Conservation (phyloP, 1,140 invertebrate genomes). For the Aphelinus atriplicis region DNA sequence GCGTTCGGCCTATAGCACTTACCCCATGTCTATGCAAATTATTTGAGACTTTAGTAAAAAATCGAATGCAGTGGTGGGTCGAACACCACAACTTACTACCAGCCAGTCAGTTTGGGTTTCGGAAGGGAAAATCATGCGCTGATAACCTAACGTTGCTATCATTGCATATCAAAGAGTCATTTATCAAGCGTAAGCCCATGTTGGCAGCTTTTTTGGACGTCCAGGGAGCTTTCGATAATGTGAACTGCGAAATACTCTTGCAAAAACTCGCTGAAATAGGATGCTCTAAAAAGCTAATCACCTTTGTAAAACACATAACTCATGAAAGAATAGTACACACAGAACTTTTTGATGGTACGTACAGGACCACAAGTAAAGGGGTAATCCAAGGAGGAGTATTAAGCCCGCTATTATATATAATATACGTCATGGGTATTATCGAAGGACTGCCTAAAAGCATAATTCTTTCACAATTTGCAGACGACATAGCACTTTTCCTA, state of each 20-base stretch:
- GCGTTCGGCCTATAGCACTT: conserved; percentile 12
- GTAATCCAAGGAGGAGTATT: not conserved
- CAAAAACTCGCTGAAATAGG: conserved; percentile 28
- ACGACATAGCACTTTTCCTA: conserved; percentile 37
- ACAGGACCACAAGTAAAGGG: conserved; percentile 23
- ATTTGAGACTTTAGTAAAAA: conserved; percentile 30
- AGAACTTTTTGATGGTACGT: not conserved
- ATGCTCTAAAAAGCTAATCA: conserved; percentile 13
- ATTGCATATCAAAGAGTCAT: conserved; percentile 4
- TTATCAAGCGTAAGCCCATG: not conserved
- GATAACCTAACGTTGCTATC: not conserved
- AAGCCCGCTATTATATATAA: conserved; percentile 6
- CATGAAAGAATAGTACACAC: conserved; percentile 16
- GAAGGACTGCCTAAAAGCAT: conserved; percentile 15
- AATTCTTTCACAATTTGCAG: conserved; percentile 31
- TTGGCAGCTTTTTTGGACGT: conserved; percentile 30
- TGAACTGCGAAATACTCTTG: conserved; percentile 19
- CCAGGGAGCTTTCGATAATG: conserved; percentile 28
- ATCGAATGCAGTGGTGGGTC: conserved; percentile 3
- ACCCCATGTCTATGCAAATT: conserved; percentile 31
- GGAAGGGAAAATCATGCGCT: not conserved
- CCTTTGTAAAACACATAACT: conserved; percentile 29
- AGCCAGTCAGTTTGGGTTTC: not conserved
- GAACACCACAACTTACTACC: conserved; percentile 1
- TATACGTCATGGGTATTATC: conserved; percentile 37